Base-by-base conservation (phyloP, 2,888 invertebrate species). In the Synergus japonicus region DNA sequence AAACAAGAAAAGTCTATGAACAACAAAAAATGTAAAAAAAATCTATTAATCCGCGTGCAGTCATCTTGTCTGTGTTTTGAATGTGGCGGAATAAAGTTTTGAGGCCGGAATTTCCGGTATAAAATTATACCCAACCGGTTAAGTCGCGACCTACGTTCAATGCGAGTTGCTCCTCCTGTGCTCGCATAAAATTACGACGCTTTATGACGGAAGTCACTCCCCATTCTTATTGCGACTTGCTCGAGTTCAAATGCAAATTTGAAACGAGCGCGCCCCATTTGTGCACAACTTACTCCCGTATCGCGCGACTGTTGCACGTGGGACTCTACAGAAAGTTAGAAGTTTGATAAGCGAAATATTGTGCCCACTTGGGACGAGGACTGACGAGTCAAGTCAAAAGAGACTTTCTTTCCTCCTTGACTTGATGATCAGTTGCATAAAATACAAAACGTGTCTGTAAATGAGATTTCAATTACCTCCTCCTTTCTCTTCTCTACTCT, bases 241-340 rank as follows among this genome's bases (percentile, higher is more conserved):
- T 49, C 69, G 84, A 84, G 87, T 87, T 87, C 82, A 85, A 87
- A 87, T 88, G 88, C 87, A 87, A 88, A 89, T 88, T 84, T 84
- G 79, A 82, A 82, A 83, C 79, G 79, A 84, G 82, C 81, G 73
- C 82, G 80, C 76, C 76, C 73, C 73, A 79, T 81, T 82, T 78
- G 81, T 82, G 84, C 80, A 78, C 81, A 80, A 84, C 78, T 82
- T 84, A 69, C 63, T 73, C 67, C 79, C 73, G 29, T 66, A 73
- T 77, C 18, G 76, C 65, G 76, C 69, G 76, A 46, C 76, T 65
- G 76, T 69, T 66, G 77, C 78, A 77, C 80, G 60, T 73, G 58
- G 79, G 69, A 18, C 13, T 64, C 58, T 66, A 44, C 18, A 66
- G 79, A 82, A 83, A 84, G 81, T 83, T 82, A 63, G 81, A 84